Evolutionary conservation across 2,113 vertebrate genomes (phyloP), one percentile per base, ranked within the genome.

Genomic region (Oryzias celebensis): DNA sequence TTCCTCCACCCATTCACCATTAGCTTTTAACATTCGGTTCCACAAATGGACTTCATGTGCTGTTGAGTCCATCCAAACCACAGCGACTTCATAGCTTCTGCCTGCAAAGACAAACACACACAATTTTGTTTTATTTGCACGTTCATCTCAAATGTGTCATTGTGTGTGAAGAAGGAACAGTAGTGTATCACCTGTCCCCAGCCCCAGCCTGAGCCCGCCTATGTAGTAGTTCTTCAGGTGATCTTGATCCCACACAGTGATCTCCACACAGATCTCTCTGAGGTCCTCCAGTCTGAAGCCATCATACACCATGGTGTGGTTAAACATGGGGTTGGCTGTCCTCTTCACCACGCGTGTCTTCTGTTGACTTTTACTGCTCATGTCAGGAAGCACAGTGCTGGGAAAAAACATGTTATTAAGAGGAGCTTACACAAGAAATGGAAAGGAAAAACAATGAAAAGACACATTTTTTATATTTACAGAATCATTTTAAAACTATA

Each of bases 251-350:
- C 97, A 99, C 71, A 98, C 94, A 0, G 96, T 97, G 63, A 99
- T 91, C 66, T 99, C 96, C 57, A 94, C 64, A 13, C 96, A 97
- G 55, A 93, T 93, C 85, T 98, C 96, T 46, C 46, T 92, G 26
- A 99, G 80, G 69, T 99, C 95, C 69, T 94, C 93, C 15, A 90
- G 82, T 28, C 85, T 89, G 73, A 99, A 93, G 46, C 94, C 95
- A 7, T 99, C 94, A 0, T 96, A 98, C 52, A 98, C 94, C 96
- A 99, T 96, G 20, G 94, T 98, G 84, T 98, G 96, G 81, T 99
- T 98, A 79, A 99, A 99, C 58, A 94, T 66, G 0, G 97, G 97
- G 67, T 92, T 94, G 57, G 87, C 80, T 0, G 93, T 95, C 83
- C 93, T 94, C 67, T 93, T 89, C 52, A 97, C 91, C 0, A 94